Evolutionary conservation across 2,113 vertebrate species (phyloP).

Genomic region (Colossoma macropomum): DNA sequence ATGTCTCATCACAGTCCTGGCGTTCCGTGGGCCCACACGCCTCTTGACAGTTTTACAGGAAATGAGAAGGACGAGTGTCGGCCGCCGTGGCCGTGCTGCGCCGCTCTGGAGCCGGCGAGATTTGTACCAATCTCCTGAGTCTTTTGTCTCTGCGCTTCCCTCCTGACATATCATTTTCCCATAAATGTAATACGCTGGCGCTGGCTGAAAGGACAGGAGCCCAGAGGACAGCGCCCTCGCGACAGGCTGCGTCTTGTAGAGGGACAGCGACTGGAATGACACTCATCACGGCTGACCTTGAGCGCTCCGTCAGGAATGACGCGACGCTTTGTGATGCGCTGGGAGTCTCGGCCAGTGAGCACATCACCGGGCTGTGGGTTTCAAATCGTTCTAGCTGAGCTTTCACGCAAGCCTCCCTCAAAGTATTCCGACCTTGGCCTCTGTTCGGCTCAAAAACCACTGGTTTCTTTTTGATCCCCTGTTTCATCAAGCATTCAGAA

Average conservation of each 20-base stretch:
- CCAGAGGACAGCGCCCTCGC: constrained; percentile 55
- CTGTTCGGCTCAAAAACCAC: too few relatives aligned
- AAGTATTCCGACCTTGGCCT: not conserved
- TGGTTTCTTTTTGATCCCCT: not conserved
- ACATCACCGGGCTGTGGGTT: not conserved
- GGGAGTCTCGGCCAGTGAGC: not conserved
- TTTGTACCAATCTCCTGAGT: constrained; percentile 61
- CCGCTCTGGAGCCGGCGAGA: constrained; percentile 48
- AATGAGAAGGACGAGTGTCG: constrained; percentile 60
- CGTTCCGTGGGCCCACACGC: not conserved
- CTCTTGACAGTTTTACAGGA: constrained; percentile 43
- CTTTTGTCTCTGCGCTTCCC: constrained; percentile 59
- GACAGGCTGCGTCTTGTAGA: constrained; percentile 25
- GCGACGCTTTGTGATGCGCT: not conserved
- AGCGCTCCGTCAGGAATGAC: constrained; percentile 17
- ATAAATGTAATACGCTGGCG: constrained; percentile 59
- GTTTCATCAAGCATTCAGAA: not conserved
- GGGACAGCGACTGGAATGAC: constrained; percentile 49
- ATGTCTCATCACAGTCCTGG: constrained; percentile 18
- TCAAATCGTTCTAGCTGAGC: not conserved
- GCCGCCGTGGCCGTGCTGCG: constrained; percentile 39
- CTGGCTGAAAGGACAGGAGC: constrained; percentile 53
- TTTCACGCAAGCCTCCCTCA: not conserved
- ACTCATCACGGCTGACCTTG: constrained; percentile 48
- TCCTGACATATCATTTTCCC: constrained; percentile 66